Evolutionary conservation across 2,888 invertebrate species (phyloP), one percentile per base, ranked within the genome.

Genomic region (Rosalia funebris): DNA sequence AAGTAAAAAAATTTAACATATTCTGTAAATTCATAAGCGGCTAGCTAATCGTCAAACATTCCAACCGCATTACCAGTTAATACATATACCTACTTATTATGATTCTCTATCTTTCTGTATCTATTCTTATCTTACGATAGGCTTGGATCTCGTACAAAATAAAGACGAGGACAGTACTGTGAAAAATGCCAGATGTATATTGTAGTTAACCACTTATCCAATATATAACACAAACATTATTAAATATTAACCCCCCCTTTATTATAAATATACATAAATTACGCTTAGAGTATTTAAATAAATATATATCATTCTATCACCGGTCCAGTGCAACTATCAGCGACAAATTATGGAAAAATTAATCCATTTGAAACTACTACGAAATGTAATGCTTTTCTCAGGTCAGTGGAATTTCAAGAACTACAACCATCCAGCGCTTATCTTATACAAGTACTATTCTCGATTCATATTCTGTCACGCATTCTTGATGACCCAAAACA

Each of bases 391-490:
- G 46, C 20, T 61, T n/a, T 9, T 61, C 9, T 46, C 20, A 2
- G 58, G 62, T 0, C 57, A 58, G 16, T 58, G 58, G 62, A 45
- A 19, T 19, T 62, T 62, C 16, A 39, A 58, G 19, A 14, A 39
- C 7, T 4, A 31, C 1, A 34, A 31, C 34, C 16, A 11, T 10
- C 11, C 46, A 10, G 9, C 17, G 1, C 17, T 45, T 1, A 20
- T 17, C 2, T 1, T 46, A 1, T 55, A 55, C 19, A 45, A 55
- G 14, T 12, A n/a, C 10, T 46, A 25, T 7, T 34, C 19, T 15
- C n/a, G 14, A 3, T 36, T 20, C 3, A 16, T 55, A 3, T 46
- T 55, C 37, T 36, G 15, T 2, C 36, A 42, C 4, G 47, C 54
- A 17, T 31, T 45, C 2, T 2, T 57, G 1, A 42, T 41, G 10